These are phyloP conservation scores for Parotocinclus haroldoi DNA, from an alignment of 2,797 vertebrate species.

Conservation along the genomic window DNA sequence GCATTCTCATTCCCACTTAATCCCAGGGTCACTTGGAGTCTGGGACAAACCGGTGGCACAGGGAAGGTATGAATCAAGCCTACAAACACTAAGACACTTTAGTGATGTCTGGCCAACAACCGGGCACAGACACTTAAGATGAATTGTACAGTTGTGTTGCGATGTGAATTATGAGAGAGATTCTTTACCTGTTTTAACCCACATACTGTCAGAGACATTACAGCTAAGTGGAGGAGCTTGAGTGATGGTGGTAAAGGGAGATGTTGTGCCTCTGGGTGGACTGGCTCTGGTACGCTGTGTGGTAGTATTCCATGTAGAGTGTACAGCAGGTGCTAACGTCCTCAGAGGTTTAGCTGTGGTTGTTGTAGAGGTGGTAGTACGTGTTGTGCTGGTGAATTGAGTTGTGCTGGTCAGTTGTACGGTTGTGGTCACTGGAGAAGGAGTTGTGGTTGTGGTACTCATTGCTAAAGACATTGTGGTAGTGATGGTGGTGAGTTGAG, in stretches of 20 bases:
- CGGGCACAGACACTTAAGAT: too few relatives aligned
- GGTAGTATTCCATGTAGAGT: conserved; percentile 70
- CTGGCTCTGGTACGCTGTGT: conserved; percentile 71
- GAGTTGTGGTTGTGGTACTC: conserved; percentile 50
- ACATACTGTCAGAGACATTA: conserved; percentile 84
- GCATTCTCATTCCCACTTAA: too few relatives aligned
- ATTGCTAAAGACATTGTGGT: conserved; percentile 57
- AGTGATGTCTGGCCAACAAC: too few relatives aligned
- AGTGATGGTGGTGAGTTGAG: conserved; percentile 48
- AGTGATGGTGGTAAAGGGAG: conserved; percentile 75
- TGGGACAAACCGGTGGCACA: too few relatives aligned
- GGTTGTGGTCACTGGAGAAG: conserved; percentile 53
- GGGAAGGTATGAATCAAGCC: too few relatives aligned
- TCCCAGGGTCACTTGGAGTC: too few relatives aligned
- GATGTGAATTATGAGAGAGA: too few relatives aligned
- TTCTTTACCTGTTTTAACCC: conserved; percentile 88
- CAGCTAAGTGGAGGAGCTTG: conserved; percentile 79
- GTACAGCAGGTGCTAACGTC: conserved; percentile 69
- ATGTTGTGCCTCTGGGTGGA: conserved; percentile 57
- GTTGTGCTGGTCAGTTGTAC: conserved; percentile 61
- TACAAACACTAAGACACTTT: too few relatives aligned
- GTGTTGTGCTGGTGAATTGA: conserved; percentile 61
- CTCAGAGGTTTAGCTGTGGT: conserved; percentile 64
- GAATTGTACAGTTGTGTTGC: too few relatives aligned
- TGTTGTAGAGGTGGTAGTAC: conserved; percentile 63